phyloP scores from a whole-genome alignment of 1,140 invertebrate genomes.

The Brachionus angularis region DNA sequence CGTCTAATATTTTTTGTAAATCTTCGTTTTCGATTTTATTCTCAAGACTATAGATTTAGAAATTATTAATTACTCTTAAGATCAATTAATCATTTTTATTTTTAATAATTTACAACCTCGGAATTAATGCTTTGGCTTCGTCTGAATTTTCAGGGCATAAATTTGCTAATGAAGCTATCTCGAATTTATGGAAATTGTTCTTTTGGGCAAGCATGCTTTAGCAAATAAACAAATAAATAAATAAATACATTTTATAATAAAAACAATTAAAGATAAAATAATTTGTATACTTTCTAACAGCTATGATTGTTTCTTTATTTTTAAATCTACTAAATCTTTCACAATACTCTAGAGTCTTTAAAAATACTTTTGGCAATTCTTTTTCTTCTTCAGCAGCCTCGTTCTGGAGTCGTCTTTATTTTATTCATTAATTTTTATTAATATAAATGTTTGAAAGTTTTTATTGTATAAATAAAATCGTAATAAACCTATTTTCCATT shows the following conservation, averaged over 20 bases:
- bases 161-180: slow-evolving; percentile 92
- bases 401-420: slow-evolving; percentile 35
- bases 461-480: no score
- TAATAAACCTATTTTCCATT: slow-evolving; percentile 73
- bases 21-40: slow-evolving; percentile 94
- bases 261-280: no score
- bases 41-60: slow-evolving; percentile 67
- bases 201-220: slow-evolving; percentile 84
- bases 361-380: slow-evolving; percentile 95
- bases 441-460: no score
- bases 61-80: no score
- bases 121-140: slow-evolving; percentile 92
- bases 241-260: no score
- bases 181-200: slow-evolving; percentile 91
- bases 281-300: slow-evolving; percentile 73
- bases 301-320: slow-evolving; percentile 93
- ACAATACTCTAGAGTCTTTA: slow-evolving; percentile 93
- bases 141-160: slow-evolving; percentile 94
- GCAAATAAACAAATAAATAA: no score
- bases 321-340: slow-evolving; percentile 90
- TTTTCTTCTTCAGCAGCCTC: slow-evolving; percentile 78
- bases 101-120: no score
- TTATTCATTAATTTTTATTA: not conserved
- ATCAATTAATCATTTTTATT: no score
- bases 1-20: slow-evolving; percentile 83